Percentiles rank a stretch among this genome's conserved stretches.
Evolutionary conservation across 2,113 vertebrate genomes (phyloP).

Genomic region (Hirundichthys speculiger): DNA sequence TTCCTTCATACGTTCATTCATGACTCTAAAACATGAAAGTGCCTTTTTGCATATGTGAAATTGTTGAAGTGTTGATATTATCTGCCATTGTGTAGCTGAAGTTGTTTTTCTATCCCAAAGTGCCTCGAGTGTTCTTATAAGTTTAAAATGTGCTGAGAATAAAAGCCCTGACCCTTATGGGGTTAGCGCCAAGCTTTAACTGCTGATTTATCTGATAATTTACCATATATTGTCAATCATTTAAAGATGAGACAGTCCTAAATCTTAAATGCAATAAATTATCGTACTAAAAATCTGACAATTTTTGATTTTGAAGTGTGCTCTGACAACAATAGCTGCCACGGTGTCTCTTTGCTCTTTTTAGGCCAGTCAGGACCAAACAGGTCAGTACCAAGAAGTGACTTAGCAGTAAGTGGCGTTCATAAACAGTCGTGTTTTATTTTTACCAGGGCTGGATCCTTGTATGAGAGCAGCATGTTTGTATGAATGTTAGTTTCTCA

Average conservation of each 20-base stretch:
- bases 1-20: slow-evolving; percentile 8
- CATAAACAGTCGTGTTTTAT: slow-evolving; percentile 41
- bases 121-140: slow-evolving; percentile 28
- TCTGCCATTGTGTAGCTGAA: slow-evolving; percentile 15
- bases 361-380: slow-evolving; percentile 54
- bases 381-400: slow-evolving; percentile 53
- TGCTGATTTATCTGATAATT: slow-evolving; percentile 31
- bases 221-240: slow-evolving; percentile 22
- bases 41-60: slow-evolving; percentile 27
- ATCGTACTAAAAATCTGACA: slow-evolving; percentile 47
- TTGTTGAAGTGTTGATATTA: slow-evolving; percentile 23
- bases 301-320: slow-evolving; percentile 64
- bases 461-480: slow-evolving; percentile 66
- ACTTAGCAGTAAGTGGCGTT: slow-evolving; percentile 40
- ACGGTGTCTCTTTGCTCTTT: slow-evolving; percentile 42
- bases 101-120: slow-evolving; percentile 25
- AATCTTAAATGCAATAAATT: not conserved
- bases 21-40: slow-evolving; percentile 32
- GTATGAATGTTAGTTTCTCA: slow-evolving; percentile 70
- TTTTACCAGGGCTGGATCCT: slow-evolving; percentile 63
- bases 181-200: slow-evolving; percentile 43
- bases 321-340: slow-evolving; percentile 47
- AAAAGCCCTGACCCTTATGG: slow-evolving; percentile 5
- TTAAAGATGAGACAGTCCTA: slow-evolving; percentile 26
- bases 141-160: slow-evolving; percentile 37